Evolutionary conservation across 2,888 invertebrate genomes (phyloP).

Genomic region (Orthosia gothica): DNA sequence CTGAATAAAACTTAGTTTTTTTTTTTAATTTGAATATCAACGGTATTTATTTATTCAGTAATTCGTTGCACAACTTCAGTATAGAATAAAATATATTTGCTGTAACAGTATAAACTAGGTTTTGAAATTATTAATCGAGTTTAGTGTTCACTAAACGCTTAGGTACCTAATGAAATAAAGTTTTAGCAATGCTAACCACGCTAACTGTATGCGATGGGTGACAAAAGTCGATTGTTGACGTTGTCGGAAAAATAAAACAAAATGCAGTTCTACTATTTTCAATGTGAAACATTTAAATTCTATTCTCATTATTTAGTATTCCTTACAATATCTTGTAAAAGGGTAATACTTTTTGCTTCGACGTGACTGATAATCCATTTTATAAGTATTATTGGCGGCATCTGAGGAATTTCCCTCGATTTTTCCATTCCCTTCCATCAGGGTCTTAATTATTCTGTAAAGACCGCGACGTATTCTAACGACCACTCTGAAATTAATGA

Average conservation of each 20-base stretch:
- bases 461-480: conserved; percentile 57
- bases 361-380: conserved; percentile 24
- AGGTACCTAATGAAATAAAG: conserved; percentile 35
- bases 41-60: background rate
- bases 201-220: background rate
- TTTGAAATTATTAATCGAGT: conserved; percentile 57
- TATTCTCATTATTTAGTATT: conserved; percentile 20
- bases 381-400: conserved; percentile 11
- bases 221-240: background rate
- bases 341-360: background rate
- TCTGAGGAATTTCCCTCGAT: conserved; percentile 15
- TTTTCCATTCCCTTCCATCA: conserved; percentile 42
- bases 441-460: conserved; percentile 61
- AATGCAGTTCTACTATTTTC: background rate
- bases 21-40: no score
- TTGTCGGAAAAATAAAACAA: background rate
- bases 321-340: conserved; percentile 18
- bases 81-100: conserved; percentile 22
- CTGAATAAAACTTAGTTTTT: background rate
- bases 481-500: conserved; percentile 65
- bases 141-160: conserved; percentile 24
- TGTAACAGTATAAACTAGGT: conserved; percentile 53
- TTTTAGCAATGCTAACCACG: conserved; percentile 22
- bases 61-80: background rate
- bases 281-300: conserved; percentile 13